Evolutionary conservation across 2,888 invertebrate species (phyloP).

Genomic region (Heliothis peltigera): DNA sequence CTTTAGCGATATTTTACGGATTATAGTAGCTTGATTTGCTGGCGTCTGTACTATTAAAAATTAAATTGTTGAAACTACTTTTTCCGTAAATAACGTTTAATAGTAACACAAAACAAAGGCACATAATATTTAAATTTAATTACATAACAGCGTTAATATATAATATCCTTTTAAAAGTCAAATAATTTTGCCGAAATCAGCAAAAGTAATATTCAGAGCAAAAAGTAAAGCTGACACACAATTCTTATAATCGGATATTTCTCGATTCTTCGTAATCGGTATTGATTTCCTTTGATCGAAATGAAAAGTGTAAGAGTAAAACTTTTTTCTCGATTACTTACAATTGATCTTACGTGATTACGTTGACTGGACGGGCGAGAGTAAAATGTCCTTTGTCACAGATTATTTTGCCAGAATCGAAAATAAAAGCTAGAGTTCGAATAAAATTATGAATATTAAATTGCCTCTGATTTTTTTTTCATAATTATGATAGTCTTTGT

Average conservation of each 20-base stretch:
- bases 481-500: too few relatives aligned
- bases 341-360: slow-evolving; percentile 37
- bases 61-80: too few relatives aligned
- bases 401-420: not conserved
- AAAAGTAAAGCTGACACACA: slow-evolving; percentile 41
- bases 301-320: slow-evolving; percentile 42
- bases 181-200: slow-evolving; percentile 9
- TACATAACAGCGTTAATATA: not conserved
- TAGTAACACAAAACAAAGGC: too few relatives aligned
- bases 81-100: too few relatives aligned
- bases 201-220: slow-evolving; percentile 13
- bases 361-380: slow-evolving; percentile 1
- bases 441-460: too few relatives aligned
- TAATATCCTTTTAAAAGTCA: not conserved
- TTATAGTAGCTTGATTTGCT: too few relatives aligned
- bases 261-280: slow-evolving; percentile 37
- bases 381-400: not conserved
- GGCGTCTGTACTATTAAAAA: too few relatives aligned
- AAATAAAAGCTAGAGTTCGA: not conserved
- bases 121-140: too few relatives aligned
- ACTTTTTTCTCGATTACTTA: slow-evolving; percentile 38
- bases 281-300: slow-evolving; percentile 52
- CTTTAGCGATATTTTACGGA: too few relatives aligned
- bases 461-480: too few relatives aligned
- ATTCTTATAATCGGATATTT: slow-evolving; percentile 43